Base-by-base conservation (phyloP, 2,113 vertebrate genomes). In the Furnarius figulus region DNA sequence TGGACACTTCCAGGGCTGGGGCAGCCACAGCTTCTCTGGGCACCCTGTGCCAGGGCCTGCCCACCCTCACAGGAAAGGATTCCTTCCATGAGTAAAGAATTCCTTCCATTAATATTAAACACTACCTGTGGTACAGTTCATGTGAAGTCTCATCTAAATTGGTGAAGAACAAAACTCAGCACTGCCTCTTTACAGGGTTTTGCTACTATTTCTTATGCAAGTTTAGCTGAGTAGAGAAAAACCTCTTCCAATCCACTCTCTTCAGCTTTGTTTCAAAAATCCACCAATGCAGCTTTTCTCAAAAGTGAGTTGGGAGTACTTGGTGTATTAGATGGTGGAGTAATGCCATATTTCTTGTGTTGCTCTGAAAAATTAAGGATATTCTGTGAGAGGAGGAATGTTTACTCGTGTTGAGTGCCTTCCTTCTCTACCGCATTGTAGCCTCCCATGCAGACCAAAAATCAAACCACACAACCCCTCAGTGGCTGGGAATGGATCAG, bases 361-460 rank as follows among this genome's bases (percentile, higher is more conserved):
- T 37, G 42, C 6, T 28, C 52, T 71, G 73, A 52, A 80, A 52
- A 87, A 62, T 14, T n/a, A 42, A 44, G 66, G 18, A 23, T 65
- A 30, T 3, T 0, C 8, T 46, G 42, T 22, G 46, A 68, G 24
- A 58, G 59, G 42, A n/a, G 12, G 9, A 39, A 33, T 44, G n/a
- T 0, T 18, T 61, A 19, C 74, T 59, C 1, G 0, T 31, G 5
- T 35, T 25, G 8, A 31, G 21, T 8, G 24, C 55, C n/a, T 16
- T 62, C 24, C n/a, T 35, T 35, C 56, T 59, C n/a, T 50, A 3
- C n/a, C 19, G 12, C 47, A 42, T 55, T 1, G 0, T 31, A 86
- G 25, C 42, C 35, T 27, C 62, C 39, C 10, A 6, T 4, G 20
- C 6, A 18, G 56, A 40, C 12, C 9, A 3, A 63, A 63, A 70